phyloP scores from a whole-genome alignment of 2,113 vertebrate species.

The Romanogobio albipinnatus region DNA sequence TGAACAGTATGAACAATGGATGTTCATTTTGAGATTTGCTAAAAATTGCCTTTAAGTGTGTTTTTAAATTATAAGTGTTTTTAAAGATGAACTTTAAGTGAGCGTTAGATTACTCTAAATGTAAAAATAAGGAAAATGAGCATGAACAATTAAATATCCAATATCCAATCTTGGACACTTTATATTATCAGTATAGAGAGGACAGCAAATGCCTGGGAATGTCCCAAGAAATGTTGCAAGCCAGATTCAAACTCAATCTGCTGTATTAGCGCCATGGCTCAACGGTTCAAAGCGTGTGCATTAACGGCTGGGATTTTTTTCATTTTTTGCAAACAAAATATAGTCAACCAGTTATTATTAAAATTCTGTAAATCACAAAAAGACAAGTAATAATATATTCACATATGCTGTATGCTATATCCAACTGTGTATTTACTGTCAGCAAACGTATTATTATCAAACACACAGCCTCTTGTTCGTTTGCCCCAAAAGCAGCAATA shows the following conservation, averaged over 20 bases:
- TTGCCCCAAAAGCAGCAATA: slow-evolving; percentile 21
- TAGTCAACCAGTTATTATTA: neutral
- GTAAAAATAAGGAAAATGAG: neutral
- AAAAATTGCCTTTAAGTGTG: neutral
- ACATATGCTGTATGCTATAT: slow-evolving; percentile 24
- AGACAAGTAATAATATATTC: slow-evolving; percentile 5
- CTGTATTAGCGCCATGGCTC: too few relatives aligned
- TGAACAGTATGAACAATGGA: neutral
- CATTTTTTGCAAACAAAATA: neutral
- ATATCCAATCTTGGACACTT: neutral
- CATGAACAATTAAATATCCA: neutral
- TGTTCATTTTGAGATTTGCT: neutral
- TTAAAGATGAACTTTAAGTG: neutral
- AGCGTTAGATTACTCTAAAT: neutral
- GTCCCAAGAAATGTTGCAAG: neutral
- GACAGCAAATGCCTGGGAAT: neutral
- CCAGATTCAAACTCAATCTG: neutral
- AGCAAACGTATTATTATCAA: slow-evolving; percentile 28
- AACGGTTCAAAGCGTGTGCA: neutral
- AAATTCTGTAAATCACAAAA: slow-evolving; percentile 23
- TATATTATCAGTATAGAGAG: neutral
- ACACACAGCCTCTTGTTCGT: neutral
- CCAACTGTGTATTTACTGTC: slow-evolving; percentile 20
- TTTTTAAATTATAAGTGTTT: neutral
- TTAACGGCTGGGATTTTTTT: neutral